Conservation (phyloP, 2,113 vertebrate genomes). For the Gadus macrocephalus region DNA sequence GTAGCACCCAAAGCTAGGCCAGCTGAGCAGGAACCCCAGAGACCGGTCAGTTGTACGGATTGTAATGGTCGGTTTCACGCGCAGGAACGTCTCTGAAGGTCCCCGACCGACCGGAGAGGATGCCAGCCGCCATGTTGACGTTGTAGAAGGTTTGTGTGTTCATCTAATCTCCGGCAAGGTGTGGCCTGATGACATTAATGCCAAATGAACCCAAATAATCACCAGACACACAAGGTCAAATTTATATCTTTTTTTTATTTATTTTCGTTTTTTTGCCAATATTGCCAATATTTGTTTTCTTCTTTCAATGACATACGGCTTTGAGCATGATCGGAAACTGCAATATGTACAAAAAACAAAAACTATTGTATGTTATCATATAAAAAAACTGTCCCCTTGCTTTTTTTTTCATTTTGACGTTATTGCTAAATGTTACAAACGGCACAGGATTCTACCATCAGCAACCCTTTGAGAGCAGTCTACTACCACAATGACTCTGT, state of each 20-base stretch:
- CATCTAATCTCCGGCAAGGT: too few relatives aligned
- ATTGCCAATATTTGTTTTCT: constrained; percentile 79
- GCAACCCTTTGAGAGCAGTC: constrained; percentile 81
- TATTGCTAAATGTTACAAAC: constrained; percentile 99
- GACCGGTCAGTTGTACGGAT: too few relatives aligned
- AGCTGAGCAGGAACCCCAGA: too few relatives aligned
- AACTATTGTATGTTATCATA: constrained; percentile 73
- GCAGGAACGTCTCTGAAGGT: too few relatives aligned
- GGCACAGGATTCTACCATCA: constrained; percentile 87
- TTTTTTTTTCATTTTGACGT: constrained; percentile 76
- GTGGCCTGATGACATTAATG: not conserved
- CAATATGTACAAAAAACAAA: constrained; percentile 92
- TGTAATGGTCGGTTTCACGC: too few relatives aligned
- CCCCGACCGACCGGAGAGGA: too few relatives aligned
- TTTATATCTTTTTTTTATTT: constrained; percentile 91
- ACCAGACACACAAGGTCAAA: constrained; percentile 42
- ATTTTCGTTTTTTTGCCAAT: constrained; percentile 86
- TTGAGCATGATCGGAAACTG: constrained; percentile 83
- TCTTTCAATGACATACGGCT: constrained; percentile 86
- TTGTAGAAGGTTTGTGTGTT: too few relatives aligned
- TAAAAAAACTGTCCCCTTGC: constrained; percentile 75
- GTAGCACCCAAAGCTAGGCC: constrained; percentile 13
- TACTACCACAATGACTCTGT: constrained; percentile 74
- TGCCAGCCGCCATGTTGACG: too few relatives aligned
- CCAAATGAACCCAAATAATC: not conserved